Evolutionary conservation across 2,888 invertebrate species (phyloP), one percentile per base, ranked within the genome.

Genomic region (Eupithecia insigniata): DNA sequence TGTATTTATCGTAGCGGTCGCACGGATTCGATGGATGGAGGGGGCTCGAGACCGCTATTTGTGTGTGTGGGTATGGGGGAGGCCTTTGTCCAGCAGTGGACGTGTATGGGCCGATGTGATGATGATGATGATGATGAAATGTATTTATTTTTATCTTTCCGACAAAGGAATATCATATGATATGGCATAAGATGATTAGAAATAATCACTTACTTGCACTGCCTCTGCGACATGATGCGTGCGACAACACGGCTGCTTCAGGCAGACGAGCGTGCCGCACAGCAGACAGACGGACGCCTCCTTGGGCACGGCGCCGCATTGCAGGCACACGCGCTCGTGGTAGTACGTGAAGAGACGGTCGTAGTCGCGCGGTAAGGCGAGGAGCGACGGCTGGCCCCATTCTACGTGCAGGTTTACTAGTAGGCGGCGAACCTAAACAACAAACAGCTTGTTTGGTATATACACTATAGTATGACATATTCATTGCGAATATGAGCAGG

Each of bases 231-330:
- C 96, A 81, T 97, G 97, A 82, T 96, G 96, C 84, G 96, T 96
- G 74, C 97, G 96, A 89, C 98, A 98, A 92, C 98, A 98, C 81
- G 95, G 96, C 90, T 98, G 97, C 92, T 97, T 97, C 83, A 99
- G 95, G 90, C 99, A 99, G 69, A 99, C 97, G 81, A 99, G 96
- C 69, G 97, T 97, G 78, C 98, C 99, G 92, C 99, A 99, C 74
- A 99, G 94, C 82, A 99, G 95, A 90, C 99, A 99, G 79, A 99
- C 96, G 81, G 97, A 97, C 46, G 98, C 98, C 91, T 99, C 82
- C 89, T 92, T 92, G 78, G 99, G 99, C 83, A 98, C 96, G 78
- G 96, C 96, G 85, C 97, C 97, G 93, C 99, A 99, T 85, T 97
- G 97, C 80, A 96, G 95, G 92, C 99, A 99, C 76, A 96, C 96